Base-by-base conservation (phyloP, 2,113 vertebrate species). In the Hiodon tergisus region DNA sequence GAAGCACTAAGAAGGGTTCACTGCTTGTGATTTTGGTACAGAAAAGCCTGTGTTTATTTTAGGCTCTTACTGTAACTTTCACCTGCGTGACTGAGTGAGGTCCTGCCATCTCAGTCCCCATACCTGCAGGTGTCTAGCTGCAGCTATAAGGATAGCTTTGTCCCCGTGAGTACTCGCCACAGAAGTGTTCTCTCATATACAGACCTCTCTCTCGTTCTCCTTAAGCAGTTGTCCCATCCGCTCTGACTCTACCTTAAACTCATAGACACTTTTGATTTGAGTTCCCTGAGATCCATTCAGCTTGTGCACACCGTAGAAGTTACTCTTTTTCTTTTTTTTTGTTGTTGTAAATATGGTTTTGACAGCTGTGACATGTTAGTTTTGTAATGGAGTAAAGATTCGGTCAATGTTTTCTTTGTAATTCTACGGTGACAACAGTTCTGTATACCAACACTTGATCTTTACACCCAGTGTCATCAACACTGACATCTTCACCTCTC, bases 41-140 rank as follows among this genome's bases (percentile, higher is more conserved):
- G 96, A 98, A 97, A 95, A 98, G 97, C 94, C 96, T 98, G 95
- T 99, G 96, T 98, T 95, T 99, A 96, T 98, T 98, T 98, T 99
- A 98, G 96, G 96, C 95, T 92, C 95, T 95, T 98, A 98, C 95
- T 98, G 93, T 98, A 96, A 95, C 95, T 96, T 96, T 97, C 94
- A 96, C 94, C 94, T 94, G 95, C 96, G 87, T 89, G 89, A 95
- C 95, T 95, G 95, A 94, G 94, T 96, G 95, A 96, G 91, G 96
- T 93, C 94, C 94, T 95, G 94, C 96, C 95, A 96, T 94, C 95
- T 95, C 95, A 95, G 94, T 94, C 94, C 97, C 94, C 95, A 94
- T 94, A 94, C 92, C 95, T 95, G 95, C 96, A 98, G 97, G 95
- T 96, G 96, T 94, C 95, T 95, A 95, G 94, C 95, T 98, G 95